Base-by-base conservation (phyloP, 2,888 invertebrate species). In the Cerastis rubricosa region DNA sequence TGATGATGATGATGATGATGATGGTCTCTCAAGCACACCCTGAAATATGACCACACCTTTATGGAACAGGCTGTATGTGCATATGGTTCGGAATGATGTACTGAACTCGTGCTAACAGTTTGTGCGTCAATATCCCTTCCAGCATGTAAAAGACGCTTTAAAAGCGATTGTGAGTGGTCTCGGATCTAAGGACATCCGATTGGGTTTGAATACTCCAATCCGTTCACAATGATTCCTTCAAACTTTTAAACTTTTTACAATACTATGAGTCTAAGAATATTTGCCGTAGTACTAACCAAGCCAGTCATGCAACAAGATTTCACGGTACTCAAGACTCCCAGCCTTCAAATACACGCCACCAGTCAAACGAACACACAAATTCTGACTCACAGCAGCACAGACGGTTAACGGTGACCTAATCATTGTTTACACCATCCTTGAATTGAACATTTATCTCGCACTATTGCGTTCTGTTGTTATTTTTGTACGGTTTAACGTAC, bases 341-440 rank as follows among this genome's bases (percentile, higher is more conserved):
- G 17, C 61, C 35, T 77, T 83, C 35, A 69, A n/a, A 47, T 25
- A 54, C 68, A 65, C 22, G 61, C 14, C 40, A 83, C 45, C 54
- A 78, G n/a, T 66, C 69, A 67, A 69, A 78, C 61, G 29, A 76
- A 69, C 76, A 73, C 70, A 76, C 68, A 70, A 35, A 64, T 65
- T 69, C 63, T 88, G 83, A 88, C 78, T 89, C 88, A 88, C 79
- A 68, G 72, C 14, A 67, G 68, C 78, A 70, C 75, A 79, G 80
- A 70, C 69, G 59, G 72, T 49, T 75, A 73, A 69, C 74, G 71
- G 64, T 84, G 88, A 88, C 79, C 75, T 88, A 85, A 89, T 85
- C 86, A 78, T 75, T 86, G 76, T 86, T 84, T 80, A 82, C 78
- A 71, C 76, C 75, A 87, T 88, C 87, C 87, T 87, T 87, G 79